Base-by-base conservation (phyloP, 2,888 invertebrate species). In the Cheilosia vulpina region DNA sequence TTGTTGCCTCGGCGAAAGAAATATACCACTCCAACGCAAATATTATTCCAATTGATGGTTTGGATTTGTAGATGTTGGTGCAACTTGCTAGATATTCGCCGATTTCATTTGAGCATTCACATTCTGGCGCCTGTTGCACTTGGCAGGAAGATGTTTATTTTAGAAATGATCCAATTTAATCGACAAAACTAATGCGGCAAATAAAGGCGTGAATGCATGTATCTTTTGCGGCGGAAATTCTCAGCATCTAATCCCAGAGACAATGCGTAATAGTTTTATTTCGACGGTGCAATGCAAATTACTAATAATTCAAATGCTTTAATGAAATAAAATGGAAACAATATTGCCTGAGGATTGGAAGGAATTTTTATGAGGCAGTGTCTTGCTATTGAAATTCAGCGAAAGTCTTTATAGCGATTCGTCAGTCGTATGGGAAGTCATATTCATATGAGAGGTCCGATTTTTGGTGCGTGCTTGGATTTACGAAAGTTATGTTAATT, bases 91-190 rank as follows among this genome's bases (percentile, higher is more conserved):
- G 55, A 31, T 31, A 17, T 55, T 55, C n/a, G 17, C 17, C 27
- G 5, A 31, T 55, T 55, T 55, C 34, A 55, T 55, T 34, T 6
- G 31, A 55, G n/a, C 17, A 19, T 31, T 52, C 21, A 13, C 11
- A 52, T 27, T 21, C 15, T 13, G 52, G 52, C 27, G 52, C 52
- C 52, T 41, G 31, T 21, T 68, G 43, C 68, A 57, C 55, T 43
- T 43, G 19, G 17, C 24, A 13, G 24, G 15, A 27, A 55, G 15
- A 31, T 72, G 62, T 72, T 72, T 72, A 72, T 72, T 62, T 72
- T 72, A 62, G 72, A 72, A 62, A 72, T 72, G 52, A 72, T 62
- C 62, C 50, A 52, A 45, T 62, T 45, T 11, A 45, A 27, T 62
- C 24, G 52, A 11, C 27, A 55, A 19, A 43, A 45, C 13, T 27